Base-by-base conservation (phyloP, 1,140 invertebrate genomes). In the Panagrolaimus sp. region DNA sequence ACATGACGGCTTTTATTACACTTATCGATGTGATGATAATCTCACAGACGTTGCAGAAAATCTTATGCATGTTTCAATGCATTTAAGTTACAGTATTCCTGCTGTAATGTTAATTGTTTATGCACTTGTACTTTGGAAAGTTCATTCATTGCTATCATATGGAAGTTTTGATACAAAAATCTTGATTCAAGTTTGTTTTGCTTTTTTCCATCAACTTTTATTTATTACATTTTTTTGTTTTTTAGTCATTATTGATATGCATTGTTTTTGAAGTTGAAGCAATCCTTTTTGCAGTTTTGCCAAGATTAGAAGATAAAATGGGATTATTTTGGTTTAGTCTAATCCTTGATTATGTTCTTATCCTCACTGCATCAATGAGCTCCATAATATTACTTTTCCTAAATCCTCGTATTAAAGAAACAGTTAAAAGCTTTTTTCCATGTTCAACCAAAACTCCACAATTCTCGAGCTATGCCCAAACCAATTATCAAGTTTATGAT, bases 1-100 rank as follows among this genome's bases (percentile, higher is more conserved):
- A 23, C 67, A 69, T 66, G 67, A 69, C 44, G 43, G 47, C 8
- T 69, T 69, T 51, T 69, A 69, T 46, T 69, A 65, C 45, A 69
- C 46, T 8, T 69, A 69, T 38, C 9, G 42, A 27, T 69, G 67
- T 43, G 31, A 31, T 14, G 63, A 66, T 14, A 44, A 63, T 16
- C 20, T 66, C 1, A 45, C 25, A 4, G 38, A 51, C 14, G 65
- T 65, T 47, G 43, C 23, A 8, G 25, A 23, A 20, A 25, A 65
- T 25, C 20, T 69, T 38, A 69, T 69, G 67, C 23, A 47, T 42
- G 61, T 69, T 42, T 53, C 64, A 14, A 27, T 14, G 46, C 62
- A 69, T 31, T 16, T 65, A 43, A 51, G 67, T 13, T 69, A 69
- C 45, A 51, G 16, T 42, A 42, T 63, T n/a, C 67, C 67, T 5